These are phyloP conservation scores for Natrix natrix DNA, from an alignment of 2,797 vertebrate genomes.

Conservation along the genomic window DNA sequence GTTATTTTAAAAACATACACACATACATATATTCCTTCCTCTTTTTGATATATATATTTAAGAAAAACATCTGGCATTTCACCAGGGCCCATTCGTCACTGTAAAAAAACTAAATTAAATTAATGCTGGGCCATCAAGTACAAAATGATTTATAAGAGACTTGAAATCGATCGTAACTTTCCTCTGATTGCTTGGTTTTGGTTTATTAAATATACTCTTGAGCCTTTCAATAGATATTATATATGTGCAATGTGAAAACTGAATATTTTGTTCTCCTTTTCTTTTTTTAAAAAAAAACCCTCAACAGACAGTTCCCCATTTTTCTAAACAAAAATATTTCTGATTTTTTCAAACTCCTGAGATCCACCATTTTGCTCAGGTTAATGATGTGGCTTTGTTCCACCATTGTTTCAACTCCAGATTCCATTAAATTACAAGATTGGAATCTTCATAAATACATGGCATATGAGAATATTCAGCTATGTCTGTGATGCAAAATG, in stretches of 20 bases:
- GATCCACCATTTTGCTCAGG: slow-evolving; percentile 71
- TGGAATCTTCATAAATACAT: slow-evolving; percentile 18
- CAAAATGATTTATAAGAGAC: slow-evolving; percentile 78
- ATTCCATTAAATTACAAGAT: slow-evolving; percentile 64
- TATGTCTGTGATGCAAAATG: background rate
- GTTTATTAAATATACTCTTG: slow-evolving; percentile 82
- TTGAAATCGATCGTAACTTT: slow-evolving; percentile 75
- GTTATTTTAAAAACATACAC: slow-evolving; percentile 65
- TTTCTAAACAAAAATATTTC: slow-evolving; percentile 82
- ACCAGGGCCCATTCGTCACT: slow-evolving; percentile 60
- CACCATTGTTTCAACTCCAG: slow-evolving; percentile 94
- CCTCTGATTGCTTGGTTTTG: slow-evolving; percentile 76
- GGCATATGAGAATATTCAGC: background rate
- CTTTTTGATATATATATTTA: slow-evolving; percentile 64
- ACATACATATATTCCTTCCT: slow-evolving; percentile 54
- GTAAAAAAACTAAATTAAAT: slow-evolving; percentile 6
- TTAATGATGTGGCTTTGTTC: slow-evolving; percentile 75
- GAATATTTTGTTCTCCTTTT: slow-evolving; percentile 75
- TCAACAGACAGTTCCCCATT: slow-evolving; percentile 75
- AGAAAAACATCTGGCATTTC: slow-evolving; percentile 35
- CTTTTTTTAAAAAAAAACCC: slow-evolving; percentile 57
- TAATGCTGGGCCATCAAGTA: slow-evolving; percentile 77
- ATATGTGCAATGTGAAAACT: slow-evolving; percentile 93
- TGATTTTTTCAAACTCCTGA: slow-evolving; percentile 73
- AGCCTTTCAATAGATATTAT: slow-evolving; percentile 87